These are phyloP conservation scores for Leptodirus hochenwartii DNA, from an alignment of 2,888 invertebrate species.

Conservation along the genomic window DNA sequence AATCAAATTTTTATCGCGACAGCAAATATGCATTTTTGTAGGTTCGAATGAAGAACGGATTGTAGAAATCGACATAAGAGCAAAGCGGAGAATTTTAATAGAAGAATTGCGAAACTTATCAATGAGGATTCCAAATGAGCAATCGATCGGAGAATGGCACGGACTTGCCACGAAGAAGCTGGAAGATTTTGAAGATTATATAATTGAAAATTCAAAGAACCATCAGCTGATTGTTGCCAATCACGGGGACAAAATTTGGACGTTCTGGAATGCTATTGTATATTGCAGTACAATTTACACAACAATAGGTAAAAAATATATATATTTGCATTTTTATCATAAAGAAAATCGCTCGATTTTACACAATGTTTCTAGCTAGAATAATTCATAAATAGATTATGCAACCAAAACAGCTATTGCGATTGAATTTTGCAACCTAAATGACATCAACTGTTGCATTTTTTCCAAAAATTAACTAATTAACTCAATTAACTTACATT, in stretches of 20 bases:
- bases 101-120: slow-evolving; percentile 19
- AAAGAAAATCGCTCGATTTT: slow-evolving; percentile 7
- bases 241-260: slow-evolving; percentile 43
- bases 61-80: slow-evolving; percentile 19
- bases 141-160: slow-evolving; percentile 28
- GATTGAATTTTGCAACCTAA: no score
- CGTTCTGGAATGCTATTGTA: slow-evolving; percentile 73
- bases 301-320: slow-evolving; percentile 55
- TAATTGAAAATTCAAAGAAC: slow-evolving; percentile 19
- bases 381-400: no score
- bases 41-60: slow-evolving; percentile 18
- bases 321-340: neutral
- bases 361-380: no score
- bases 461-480: no score
- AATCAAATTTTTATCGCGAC: neutral
- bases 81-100: slow-evolving; percentile 18
- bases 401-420: no score
- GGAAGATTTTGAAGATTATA: slow-evolving; percentile 33
- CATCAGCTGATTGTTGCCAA: slow-evolving; percentile 19
- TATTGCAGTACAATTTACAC: slow-evolving; percentile 79
- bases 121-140: slow-evolving; percentile 16
- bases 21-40: slow-evolving; percentile 8
- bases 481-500: no score
- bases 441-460: no score
- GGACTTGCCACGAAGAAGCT: slow-evolving; percentile 30